A percentile compares a stretch with the other conserved stretches of the same genome.
phyloP scores from a whole-genome alignment of 1,140 invertebrate genomes.

The Magallana gigas region DNA sequence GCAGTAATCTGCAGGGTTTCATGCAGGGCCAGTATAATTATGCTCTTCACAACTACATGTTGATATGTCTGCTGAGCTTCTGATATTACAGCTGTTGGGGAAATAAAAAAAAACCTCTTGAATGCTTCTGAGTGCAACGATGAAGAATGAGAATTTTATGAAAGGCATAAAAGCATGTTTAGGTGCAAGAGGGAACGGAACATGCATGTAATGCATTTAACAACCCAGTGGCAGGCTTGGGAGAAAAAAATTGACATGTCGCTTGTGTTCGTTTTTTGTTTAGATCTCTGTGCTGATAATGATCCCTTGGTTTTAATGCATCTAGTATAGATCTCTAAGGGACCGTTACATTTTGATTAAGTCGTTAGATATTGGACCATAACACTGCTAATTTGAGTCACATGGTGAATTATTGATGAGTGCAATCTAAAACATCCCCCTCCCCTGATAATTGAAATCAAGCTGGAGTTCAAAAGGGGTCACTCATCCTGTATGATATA shows the following conservation, averaged over 20 bases:
- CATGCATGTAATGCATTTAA: neutral
- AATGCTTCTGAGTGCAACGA: conserved; percentile 8
- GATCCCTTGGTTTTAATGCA: neutral
- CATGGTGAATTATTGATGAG: conserved; percentile 23
- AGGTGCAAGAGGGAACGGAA: too few species aligned
- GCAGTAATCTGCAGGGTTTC: neutral
- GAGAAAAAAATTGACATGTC: neutral
- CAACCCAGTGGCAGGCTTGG: neutral
- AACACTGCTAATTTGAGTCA: neutral
- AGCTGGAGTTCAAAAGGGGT: neutral
- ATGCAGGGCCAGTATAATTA: neutral
- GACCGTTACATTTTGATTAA: neutral
- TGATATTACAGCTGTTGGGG: conserved; percentile 3
- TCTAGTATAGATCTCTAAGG: neutral
- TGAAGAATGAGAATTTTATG: neutral
- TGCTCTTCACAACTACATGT: neutral
- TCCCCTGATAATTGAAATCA: conserved; percentile 16
- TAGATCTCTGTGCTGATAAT: neutral
- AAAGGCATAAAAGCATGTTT: too few species aligned
- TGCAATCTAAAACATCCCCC: neutral
- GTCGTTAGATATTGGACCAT: neutral
- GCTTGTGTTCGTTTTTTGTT: neutral
- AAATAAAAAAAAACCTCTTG: neutral
- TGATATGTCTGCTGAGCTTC: neutral
- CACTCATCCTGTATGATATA: too few species aligned